Base-by-base conservation (phyloP, 1,140 invertebrate genomes). In the Zaprionus kolodkinae region DNA sequence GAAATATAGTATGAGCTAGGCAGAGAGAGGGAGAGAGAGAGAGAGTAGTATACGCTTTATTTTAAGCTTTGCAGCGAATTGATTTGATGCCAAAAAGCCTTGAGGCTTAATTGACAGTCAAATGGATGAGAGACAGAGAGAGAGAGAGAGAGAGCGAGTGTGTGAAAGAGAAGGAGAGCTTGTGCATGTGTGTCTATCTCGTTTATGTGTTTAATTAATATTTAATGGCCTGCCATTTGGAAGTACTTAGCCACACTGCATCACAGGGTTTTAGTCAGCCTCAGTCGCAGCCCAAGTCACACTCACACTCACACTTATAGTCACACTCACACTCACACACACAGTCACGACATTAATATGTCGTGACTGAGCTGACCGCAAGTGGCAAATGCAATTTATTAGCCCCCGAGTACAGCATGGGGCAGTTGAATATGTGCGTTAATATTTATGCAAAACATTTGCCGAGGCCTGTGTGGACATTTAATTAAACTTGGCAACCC, bases 401-500 rank as follows among this genome's bases (percentile, higher is more conserved):
- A 43, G 35, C 68, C 40, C 35, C 40, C 50, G 50, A 40, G 15
- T 17, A 27, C 12, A 40, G 25, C n/a, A 54, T 7, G 12, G 38
- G 13, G 40, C 35, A n/a, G 25, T 30, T 13, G 25, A 59, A 33
- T 6, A 35, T 30, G 30, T 36, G 7, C 7, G 54, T 70, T 72
- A 72, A 83, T 80, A 75, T 64, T 80, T 72, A 66, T 83, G 81
- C 54, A 56, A 57, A 45, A 56, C 66, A 67, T 75, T 74, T 38
- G 65, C n/a, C 60, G 21, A 21, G 30, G 36, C 57, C 21, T 55
- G n/a, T 15, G 27, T 52, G 43, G 52, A 21, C 72, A 65, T 80
- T 82, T 82, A 83, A 82, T 83, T 82, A 82, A 82, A 87, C 48
- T 86, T 73, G 75, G 27, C 48, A 84, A 67, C 64, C 79, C 77